Evolutionary conservation across 2,888 invertebrate species (phyloP).

Genomic region (Drosophila aldrichi): DNA sequence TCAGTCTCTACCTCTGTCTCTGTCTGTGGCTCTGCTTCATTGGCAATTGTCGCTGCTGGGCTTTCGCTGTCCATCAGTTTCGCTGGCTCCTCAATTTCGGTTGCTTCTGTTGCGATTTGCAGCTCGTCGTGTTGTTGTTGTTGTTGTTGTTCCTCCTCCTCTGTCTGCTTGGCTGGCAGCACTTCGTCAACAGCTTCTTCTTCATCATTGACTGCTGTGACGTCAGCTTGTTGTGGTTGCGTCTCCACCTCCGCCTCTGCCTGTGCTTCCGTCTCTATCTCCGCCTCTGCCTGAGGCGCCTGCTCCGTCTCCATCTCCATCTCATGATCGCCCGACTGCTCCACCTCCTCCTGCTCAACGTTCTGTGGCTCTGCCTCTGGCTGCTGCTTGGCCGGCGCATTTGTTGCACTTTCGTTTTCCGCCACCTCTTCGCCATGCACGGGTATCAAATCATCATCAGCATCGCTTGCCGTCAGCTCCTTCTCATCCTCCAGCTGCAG

Average conservation of each 20-base stretch:
- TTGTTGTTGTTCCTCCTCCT: constrained; percentile 7
- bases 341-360: constrained; percentile 40
- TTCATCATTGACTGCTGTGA: constrained; percentile 29
- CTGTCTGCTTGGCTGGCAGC: constrained; percentile 33
- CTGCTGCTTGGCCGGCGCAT: constrained; percentile 32
- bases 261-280: neutral
- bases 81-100: constrained; percentile 41
- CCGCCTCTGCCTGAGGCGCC: constrained; percentile 1
- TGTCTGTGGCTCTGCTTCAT: constrained; percentile 17
- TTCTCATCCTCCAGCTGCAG: constrained; percentile 47
- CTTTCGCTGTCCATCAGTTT: constrained; percentile 52
- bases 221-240: constrained; percentile 21
- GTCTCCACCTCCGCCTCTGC: neutral
- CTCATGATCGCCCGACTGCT: constrained; percentile 69
- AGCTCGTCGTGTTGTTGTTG: constrained; percentile 6
- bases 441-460: constrained; percentile 71
- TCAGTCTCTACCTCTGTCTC: constrained; percentile 1
- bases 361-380: neutral
- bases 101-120: constrained; percentile 39
- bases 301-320: constrained; percentile 34
- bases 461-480: constrained; percentile 36
- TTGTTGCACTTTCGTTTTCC: constrained; percentile 75
- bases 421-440: constrained; percentile 54
- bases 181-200: constrained; percentile 29
- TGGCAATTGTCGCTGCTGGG: constrained; percentile 25